Evolutionary conservation across 1,140 invertebrate species (phyloP), one percentile per base, ranked within the genome.

Genomic region (Nasonia longicornis): DNA sequence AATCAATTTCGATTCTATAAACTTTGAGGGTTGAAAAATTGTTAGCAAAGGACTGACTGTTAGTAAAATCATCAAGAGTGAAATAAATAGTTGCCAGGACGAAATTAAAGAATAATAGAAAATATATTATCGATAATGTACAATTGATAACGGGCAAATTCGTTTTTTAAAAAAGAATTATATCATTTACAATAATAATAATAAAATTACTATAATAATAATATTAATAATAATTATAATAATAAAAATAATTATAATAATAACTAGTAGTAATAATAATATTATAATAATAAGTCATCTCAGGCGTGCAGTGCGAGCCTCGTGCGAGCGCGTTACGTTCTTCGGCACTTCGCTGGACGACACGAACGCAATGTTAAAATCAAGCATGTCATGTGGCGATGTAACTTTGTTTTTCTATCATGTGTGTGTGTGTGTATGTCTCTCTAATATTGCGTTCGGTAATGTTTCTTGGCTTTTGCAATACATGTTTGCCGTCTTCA

Each of bases 101-200:
- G 26, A 76, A 48, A 66, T 78, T 77, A 73, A 82, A 77, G 75
- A 73, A 82, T 82, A 82, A 82, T 82, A 78, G 31, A 82, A 77
- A 82, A 82, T 78, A 82, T 82, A 82, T 82, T 82, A 72, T 82
- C 63, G 63, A 82, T 67, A 77, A 77, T 78, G 26, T 82, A 82
- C 75, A 82, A 82, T 82, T 20, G 20, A 77, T 78, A 82, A 82
- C 69, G 80, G 42, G 35, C 26, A 76, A 76, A 77, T 71, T 72
- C 66, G 16, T 35, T 77, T 81, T 69, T 72, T 78, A 82, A 82
- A 81, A 72, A 29, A 45, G 12, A 81, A 78, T 82, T 29, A 63
- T 79, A 67, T 74, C 29, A 29, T 67, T 63, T 58, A 78, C 22
- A 77, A 80, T 75, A 14, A 71, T 48, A 77, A 77, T 58, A 58